phyloP scores from a whole-genome alignment of 2,888 invertebrate genomes.

The Blomia tropicalis region DNA sequence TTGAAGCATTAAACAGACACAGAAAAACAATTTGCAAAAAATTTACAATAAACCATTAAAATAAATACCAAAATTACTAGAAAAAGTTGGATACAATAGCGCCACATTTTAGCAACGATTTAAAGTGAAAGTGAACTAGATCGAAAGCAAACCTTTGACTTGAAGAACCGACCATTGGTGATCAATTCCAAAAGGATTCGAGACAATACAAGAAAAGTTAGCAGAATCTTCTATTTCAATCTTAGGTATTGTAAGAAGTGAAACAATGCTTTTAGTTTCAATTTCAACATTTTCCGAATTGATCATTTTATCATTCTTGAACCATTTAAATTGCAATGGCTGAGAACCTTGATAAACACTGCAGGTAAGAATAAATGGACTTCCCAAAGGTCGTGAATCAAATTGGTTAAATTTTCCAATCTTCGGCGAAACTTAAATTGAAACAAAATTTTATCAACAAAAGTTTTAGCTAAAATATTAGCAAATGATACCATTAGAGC shows the following conservation, averaged over 20 bases:
- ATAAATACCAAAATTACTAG: no score
- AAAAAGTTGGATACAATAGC: no score
- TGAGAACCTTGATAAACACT: neutral
- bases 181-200: neutral
- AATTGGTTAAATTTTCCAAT: neutral
- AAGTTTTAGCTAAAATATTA: no score
- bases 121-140: neutral
- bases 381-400: neutral
- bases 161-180: neutral
- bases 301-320: neutral
- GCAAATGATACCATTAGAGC: no score
- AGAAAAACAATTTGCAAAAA: no score
- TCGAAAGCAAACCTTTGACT: constrained; percentile 16
- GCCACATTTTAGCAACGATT: neutral
- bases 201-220: constrained; percentile 12
- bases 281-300: neutral
- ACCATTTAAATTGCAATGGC: neutral
- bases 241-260: constrained; percentile 26
- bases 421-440: neutral
- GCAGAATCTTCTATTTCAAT: constrained; percentile 13
- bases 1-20: no score
- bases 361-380: neutral
- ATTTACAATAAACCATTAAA: no score
- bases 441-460: no score
- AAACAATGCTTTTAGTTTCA: constrained; percentile 26